phyloP scores from a whole-genome alignment of 2,113 vertebrate genomes.

The Pseudois nayaur region DNA sequence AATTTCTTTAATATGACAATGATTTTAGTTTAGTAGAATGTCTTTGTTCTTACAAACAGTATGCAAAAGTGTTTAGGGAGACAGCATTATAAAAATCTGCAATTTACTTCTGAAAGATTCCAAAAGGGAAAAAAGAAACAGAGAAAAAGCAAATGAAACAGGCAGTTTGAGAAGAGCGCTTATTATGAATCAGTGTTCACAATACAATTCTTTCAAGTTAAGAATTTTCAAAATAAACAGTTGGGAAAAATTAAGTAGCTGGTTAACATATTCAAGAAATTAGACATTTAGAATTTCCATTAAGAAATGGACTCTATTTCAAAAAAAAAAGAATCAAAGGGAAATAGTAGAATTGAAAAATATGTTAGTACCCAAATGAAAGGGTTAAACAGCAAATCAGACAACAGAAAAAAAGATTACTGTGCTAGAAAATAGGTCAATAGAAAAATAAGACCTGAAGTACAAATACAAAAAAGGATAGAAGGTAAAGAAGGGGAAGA shows the following conservation, averaged over 20 bases:
- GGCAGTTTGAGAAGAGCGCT: neutral
- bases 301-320: neutral
- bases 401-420: neutral
- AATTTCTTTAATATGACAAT: neutral
- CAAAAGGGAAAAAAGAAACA: neutral
- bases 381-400: neutral
- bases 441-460: neutral
- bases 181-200: neutral
- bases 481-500: neutral
- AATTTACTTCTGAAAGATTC: neutral
- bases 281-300: neutral
- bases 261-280: neutral
- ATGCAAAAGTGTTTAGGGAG: neutral
- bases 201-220: neutral
- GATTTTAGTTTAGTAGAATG: neutral
- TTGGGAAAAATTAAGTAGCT: neutral
- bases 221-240: neutral
- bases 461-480: neutral
- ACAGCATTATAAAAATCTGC: neutral
- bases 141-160: neutral
- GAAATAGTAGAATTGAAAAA: constrained; percentile 1
- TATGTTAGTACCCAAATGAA: neutral
- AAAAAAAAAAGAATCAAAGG: neutral
- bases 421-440: neutral
- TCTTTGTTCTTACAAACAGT: neutral